Evolutionary conservation across 2,888 invertebrate genomes (phyloP).

Genomic region (Platerodrilus igneus): DNA sequence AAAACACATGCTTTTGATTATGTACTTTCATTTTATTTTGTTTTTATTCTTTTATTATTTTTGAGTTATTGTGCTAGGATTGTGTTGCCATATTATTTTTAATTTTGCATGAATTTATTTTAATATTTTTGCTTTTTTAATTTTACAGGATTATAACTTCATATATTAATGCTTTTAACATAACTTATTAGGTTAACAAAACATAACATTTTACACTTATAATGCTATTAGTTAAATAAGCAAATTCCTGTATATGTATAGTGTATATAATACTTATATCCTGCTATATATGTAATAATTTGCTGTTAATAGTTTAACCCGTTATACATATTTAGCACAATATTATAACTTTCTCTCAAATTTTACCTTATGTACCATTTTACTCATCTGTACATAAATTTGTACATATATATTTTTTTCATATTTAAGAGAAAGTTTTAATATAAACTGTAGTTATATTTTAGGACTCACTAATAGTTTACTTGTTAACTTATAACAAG

Average conservation of each 20-base stretch:
- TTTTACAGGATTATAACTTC: conserved; percentile 22
- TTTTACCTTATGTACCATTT: too few species aligned
- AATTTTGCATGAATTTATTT: conserved; percentile 18
- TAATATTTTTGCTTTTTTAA: conserved; percentile 24
- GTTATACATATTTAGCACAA: conserved; percentile 24
- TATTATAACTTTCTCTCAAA: conserved; percentile 25
- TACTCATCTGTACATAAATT: too few species aligned
- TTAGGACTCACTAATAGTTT: too few species aligned
- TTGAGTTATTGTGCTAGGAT: conserved; percentile 22
- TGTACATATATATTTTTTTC: too few species aligned
- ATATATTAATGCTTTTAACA: conserved; percentile 13
- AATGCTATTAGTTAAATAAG: conserved; percentile 19
- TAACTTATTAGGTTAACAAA: conserved; percentile 16
- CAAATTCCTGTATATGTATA: conserved; percentile 15
- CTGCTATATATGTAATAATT: conserved; percentile 24
- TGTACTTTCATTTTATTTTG: conserved; percentile 13
- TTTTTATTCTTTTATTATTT: conserved; percentile 12
- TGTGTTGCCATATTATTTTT: conserved; percentile 25
- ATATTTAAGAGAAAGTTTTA: too few species aligned
- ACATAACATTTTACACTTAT: conserved; percentile 19
- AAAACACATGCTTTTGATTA: too few species aligned
- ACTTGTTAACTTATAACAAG: too few species aligned
- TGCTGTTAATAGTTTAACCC: conserved; percentile 22
- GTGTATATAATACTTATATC: conserved; percentile 22
- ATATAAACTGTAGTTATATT: too few species aligned